Evolutionary conservation across 2,888 invertebrate species (phyloP), one percentile per base, ranked within the genome.

Genomic region (Beris chalybata): DNA sequence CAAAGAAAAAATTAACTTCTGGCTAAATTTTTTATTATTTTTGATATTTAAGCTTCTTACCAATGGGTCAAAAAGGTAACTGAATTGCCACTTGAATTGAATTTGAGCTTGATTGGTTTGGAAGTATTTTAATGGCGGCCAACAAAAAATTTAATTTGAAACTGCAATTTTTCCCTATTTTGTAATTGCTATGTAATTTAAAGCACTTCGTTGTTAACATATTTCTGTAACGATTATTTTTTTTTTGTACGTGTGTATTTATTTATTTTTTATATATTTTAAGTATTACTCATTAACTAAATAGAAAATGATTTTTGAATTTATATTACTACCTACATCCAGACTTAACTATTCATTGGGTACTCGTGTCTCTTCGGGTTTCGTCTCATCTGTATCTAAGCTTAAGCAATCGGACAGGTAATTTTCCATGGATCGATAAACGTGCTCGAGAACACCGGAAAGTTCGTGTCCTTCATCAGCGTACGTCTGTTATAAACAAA

Each of bases 391-490:
- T 68, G 90, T 88, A 83, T 93, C 93, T 81, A 93, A 86, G 80
- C 90, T 90, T 83, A 93, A 90, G 86, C 93, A 93, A 85, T 93
- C 90, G 80, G 90, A 87, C 80, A 95, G 88, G 83, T 89, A 95
- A 83, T 93, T 90, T 83, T 95, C 95, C 93, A 95, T 93, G 74
- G 93, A 93, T 76, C 90, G 87, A 82, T 95, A 95, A 73, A 94
- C 89, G 83, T 96, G 95, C 79, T 93, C 92, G 75, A 92, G 86
- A 70, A 93, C 94, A 67, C 93, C 93, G 73, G 84, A 83, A 70
- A 95, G 83, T 73, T 90, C 87, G 81, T 95, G 95, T 70, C 92
- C 93, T 82, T 95, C 93, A 79, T 95, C 93, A 59, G 95, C 93
- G 79, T 96, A 96, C 72, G 93, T 91, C 95, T 95, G 84, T 22